These are phyloP conservation scores for Spongilla lacustris DNA, from an alignment of 37 sponge, comb jelly and placozoan genomes.

Conservation along the genomic window DNA sequence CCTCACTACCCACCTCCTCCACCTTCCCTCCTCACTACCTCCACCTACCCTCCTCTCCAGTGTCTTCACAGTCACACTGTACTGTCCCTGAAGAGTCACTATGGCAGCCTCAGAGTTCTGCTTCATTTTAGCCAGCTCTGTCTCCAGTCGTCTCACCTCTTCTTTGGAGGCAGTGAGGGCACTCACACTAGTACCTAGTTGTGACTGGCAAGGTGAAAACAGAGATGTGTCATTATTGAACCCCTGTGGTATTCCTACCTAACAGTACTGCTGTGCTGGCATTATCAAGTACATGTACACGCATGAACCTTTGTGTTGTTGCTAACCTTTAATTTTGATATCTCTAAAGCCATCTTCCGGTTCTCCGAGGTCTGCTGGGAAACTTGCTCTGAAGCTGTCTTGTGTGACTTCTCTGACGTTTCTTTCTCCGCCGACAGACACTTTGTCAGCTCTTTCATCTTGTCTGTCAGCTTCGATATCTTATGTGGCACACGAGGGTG, in stretches of 20 bases:
- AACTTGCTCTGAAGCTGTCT: conserved; percentile 9
- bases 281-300: not conserved
- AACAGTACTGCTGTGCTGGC: too few relatives aligned
- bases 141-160: conserved; percentile 46
- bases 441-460: conserved; percentile 44
- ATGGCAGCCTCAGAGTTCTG: conserved; percentile 19
- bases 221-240: too few relatives aligned
- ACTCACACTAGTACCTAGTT: conserved; percentile 21
- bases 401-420: conserved; percentile 23
- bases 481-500: not conserved
- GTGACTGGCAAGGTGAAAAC: conserved; percentile 14
- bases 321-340: conserved; percentile 60
- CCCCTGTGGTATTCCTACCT: too few relatives aligned
- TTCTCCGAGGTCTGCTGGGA: conserved; percentile 47
- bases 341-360: conserved; percentile 57
- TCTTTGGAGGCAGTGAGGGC: conserved; percentile 43
- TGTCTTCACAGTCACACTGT: conserved; percentile 1
- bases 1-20: too few relatives aligned
- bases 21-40: too few relatives aligned
- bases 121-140: not conserved
- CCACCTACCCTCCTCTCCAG: conserved; percentile 34
- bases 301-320: too few relatives aligned
- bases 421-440: conserved; percentile 35
- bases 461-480: conserved; percentile 55
- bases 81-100: not conserved